Evolutionary conservation across 2,113 vertebrate species (phyloP), one percentile per base, ranked within the genome.

Genomic region (Dromiciops gliroides): DNA sequence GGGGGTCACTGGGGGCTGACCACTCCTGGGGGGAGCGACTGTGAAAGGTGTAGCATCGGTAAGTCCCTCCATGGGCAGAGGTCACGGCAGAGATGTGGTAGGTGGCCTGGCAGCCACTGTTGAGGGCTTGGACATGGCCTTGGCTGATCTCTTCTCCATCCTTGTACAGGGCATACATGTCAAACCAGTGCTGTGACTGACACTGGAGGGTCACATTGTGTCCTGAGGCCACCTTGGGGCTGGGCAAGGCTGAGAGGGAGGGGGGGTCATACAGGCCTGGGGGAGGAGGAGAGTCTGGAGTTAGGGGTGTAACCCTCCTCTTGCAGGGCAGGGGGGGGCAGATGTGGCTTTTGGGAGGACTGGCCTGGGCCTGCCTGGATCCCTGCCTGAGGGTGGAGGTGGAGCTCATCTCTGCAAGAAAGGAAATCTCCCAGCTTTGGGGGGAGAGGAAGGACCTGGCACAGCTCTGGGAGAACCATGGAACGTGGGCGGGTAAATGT

Each of bases 191-290:
- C 0, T 51, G 31, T 0, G 96, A 75, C 0, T 0, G 67, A n/a
- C 98, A 98, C 0, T 0, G 31, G 89, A 98, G 95, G 75, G 94
- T 97, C 56, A 97, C 94, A 0, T 50, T 50, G 28, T 90, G 91
- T 37, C 95, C 95, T 1, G 51, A 8, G n/a, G 1, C 1, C 67
- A 97, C 95, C 19, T 53, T 14, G 0, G 93, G 26, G 28, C 93
- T 25, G 0, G 95, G 97, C 6, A 90, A 93, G 48, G 96, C 56
- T 0, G 48, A 75, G 25, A 98, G 96, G 0, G 48, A 89, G 91
- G 97, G 97, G 0, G 52, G 96, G 89, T 97, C 95, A 9, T 97
- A 96, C 83, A 97, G 24, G 14, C 93, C 97, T 98, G 94, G 4
- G n/a, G 89, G 92, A 93, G 47, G 53, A n/a, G 37, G 37, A 19